Evolutionary conservation across 1,140 invertebrate species (phyloP).

Genomic region (Neodiprion virginianus): DNA sequence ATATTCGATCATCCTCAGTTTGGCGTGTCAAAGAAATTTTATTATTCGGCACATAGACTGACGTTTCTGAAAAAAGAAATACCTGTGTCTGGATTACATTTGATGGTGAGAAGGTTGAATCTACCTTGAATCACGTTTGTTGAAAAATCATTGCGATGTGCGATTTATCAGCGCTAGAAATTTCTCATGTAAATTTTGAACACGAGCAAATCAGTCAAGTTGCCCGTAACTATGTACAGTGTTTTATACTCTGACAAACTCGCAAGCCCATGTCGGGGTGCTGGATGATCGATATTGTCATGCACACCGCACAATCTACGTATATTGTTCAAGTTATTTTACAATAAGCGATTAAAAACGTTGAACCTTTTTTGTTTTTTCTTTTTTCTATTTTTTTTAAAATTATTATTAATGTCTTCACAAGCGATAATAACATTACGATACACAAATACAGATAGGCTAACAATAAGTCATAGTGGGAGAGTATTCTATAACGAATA

Average conservation of each 20-base stretch:
- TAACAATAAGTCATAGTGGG: slow-evolving; percentile 45
- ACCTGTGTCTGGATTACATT: background rate
- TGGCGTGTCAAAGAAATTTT: slow-evolving; percentile 2
- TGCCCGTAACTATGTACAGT: too few relatives aligned
- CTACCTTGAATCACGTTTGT: background rate
- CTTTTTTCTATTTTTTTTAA: slow-evolving; percentile 22
- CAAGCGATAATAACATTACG: background rate
- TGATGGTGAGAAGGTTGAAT: background rate
- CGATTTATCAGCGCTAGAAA: too few relatives aligned
- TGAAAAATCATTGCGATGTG: too few relatives aligned
- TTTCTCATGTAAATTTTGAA: too few relatives aligned
- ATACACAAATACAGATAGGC: slow-evolving; percentile 38
- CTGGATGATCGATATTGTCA: slow-evolving; percentile 51
- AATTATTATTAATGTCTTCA: background rate
- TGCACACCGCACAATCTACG: slow-evolving; percentile 35
- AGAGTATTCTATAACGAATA: slow-evolving; percentile 45
- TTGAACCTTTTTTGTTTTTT: too few relatives aligned
- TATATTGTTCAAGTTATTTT: slow-evolving; percentile 12
- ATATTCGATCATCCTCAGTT: slow-evolving; percentile 47
- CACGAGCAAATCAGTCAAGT: too few relatives aligned
- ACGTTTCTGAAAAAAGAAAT: background rate
- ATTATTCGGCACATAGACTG: background rate
- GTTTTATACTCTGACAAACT: background rate
- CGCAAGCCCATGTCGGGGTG: background rate
- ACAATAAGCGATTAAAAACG: background rate